phyloP scores from a whole-genome alignment of 1,140 invertebrate genomes.

The Nymphalis io region DNA sequence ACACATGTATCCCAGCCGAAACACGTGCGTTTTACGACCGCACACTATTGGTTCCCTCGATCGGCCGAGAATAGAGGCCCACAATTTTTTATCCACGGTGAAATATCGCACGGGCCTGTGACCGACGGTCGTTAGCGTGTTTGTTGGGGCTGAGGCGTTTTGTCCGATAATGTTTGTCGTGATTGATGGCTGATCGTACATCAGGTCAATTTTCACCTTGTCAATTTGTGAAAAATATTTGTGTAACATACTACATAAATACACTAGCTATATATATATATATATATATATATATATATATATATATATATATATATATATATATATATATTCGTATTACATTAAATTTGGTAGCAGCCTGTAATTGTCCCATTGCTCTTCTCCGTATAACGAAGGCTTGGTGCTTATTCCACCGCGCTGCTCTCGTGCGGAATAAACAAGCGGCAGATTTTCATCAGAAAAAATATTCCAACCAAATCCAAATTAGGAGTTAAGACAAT shows the following conservation, averaged over 20 bases:
- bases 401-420: no score
- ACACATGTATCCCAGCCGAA: constrained; percentile 64
- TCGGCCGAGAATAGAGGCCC: constrained; percentile 60
- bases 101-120: constrained; percentile 48
- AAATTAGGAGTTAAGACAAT: no score
- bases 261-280: no score
- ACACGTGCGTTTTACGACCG: constrained; percentile 75
- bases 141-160: constrained; percentile 35
- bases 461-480: no score
- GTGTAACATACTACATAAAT: not conserved
- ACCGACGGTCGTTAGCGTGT: constrained; percentile 45
- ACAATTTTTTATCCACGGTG: constrained; percentile 58
- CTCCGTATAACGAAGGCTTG: no score
- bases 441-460: no score
- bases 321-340: no score
- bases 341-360: no score
- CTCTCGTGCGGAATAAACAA: no score
- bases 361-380: no score
- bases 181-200: constrained; percentile 44
- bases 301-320: no score
- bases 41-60: constrained; percentile 56
- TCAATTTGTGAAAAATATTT: constrained; percentile 16
- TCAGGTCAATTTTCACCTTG: constrained; percentile 36
- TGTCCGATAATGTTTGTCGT: constrained; percentile 43
- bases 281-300: no score